Evolutionary conservation across 2,888 invertebrate genomes (phyloP).

Genomic region (Lacanobia wlatinum): DNA sequence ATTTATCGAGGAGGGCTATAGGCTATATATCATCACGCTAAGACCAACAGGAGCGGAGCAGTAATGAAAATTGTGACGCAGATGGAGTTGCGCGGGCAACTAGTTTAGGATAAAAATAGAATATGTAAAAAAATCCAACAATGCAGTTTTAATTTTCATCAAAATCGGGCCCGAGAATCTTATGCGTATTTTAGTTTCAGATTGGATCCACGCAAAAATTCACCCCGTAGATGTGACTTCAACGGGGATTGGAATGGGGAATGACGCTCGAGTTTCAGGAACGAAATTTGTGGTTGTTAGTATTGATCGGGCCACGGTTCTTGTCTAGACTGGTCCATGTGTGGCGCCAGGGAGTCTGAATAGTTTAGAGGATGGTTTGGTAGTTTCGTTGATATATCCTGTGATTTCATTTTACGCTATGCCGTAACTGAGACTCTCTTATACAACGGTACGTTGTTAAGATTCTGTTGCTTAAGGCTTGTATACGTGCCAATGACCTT

Average conservation of each 20-base stretch:
- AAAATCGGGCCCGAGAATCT: too few relatives aligned
- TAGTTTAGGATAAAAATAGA: too few relatives aligned
- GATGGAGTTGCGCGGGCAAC: too few relatives aligned
- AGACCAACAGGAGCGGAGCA: too few relatives aligned
- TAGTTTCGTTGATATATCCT: not conserved
- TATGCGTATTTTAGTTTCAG: too few relatives aligned
- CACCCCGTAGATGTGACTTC: constrained; percentile 1
- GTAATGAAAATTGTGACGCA: too few relatives aligned
- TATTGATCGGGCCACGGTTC: constrained; percentile 40
- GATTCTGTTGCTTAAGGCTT: not conserved
- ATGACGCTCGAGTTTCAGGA: constrained; percentile 3
- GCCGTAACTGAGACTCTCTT: not conserved
- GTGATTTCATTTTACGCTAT: not conserved
- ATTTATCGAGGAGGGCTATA: too few relatives aligned
- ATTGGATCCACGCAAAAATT: too few relatives aligned
- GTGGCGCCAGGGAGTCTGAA: constrained; percentile 28
- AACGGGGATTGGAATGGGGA: not conserved
- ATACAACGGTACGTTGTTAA: not conserved
- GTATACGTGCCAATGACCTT: too few relatives aligned
- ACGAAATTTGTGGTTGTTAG: constrained; percentile 10
- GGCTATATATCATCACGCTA: too few relatives aligned
- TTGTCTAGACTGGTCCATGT: constrained; percentile 15
- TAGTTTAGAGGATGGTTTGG: constrained; percentile 16
- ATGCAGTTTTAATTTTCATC: too few relatives aligned
- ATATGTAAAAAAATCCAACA: too few relatives aligned